Evolutionary conservation across 1,140 invertebrate species (phyloP), one percentile per base, ranked within the genome.

Genomic region (Bombus superbus): DNA sequence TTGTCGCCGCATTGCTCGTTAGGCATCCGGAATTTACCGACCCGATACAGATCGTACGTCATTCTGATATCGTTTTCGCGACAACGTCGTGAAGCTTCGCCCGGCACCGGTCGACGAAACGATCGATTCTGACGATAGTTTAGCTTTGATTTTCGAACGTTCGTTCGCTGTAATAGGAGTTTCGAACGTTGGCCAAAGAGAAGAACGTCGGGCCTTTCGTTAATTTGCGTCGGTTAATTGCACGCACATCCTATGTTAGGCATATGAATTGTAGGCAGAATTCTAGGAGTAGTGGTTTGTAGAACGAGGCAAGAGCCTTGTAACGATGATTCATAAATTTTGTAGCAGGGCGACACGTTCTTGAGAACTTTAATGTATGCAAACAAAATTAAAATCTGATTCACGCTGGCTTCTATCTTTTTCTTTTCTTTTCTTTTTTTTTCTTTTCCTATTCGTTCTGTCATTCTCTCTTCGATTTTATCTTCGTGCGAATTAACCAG

Each of bases 11-110:
- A 28, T 25, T 28, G 40, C 83, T 84, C 83, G 76, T 84, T 84
- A 84, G 57, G 83, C 53, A 69, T 72, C 83, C 35, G 77, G 83
- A 80, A 85, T 85, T 80, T 80, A 80, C 57, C 53, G 40, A 53
- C 64, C 64, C 5, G 64, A 68, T 53, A 80, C 68, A 80, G 68
- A 57, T 85, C 62, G 71, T 76, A 66, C 75, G 42, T 72, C 57
- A 44, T 42, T 35, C 28, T 35, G 57, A 79, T 57, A 72, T 80
- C 83, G 22, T 59, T 59, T 76, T 44, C 53, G 11, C 53, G 32
- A n/a, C 68, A 13, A 15, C 13, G 81, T 47, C n/a, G 53, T 4
- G 35, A 66, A 10, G 22, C 35, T 74, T 64, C 38, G 10, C 18
- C 47, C 1, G 47, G 47, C 8, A 53, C 47, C 47, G 47, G 47